Conservation (phyloP, 2,797 vertebrate species). For the Amazona ochrocephala region DNA sequence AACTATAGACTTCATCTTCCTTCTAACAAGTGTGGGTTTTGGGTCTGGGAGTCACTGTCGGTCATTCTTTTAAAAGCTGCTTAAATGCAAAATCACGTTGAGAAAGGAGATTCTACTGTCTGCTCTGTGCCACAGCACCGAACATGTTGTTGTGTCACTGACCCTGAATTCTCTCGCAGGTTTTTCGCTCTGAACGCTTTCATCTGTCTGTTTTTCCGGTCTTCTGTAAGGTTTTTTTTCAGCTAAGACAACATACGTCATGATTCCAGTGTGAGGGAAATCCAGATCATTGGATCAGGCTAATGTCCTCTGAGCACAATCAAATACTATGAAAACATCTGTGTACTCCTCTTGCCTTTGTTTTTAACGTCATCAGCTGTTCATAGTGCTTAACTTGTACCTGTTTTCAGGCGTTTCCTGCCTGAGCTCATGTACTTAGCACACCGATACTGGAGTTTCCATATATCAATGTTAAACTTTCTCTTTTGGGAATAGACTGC, state of each 20-base stretch:
- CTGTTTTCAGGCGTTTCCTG: neutral
- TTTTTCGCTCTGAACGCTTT: neutral
- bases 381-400: neutral
- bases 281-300: neutral
- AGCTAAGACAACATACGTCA: neutral
- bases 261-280: constrained; percentile 7
- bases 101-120: neutral
- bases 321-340: neutral
- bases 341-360: neutral
- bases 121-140: neutral
- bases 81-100: neutral
- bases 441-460: neutral
- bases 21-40: neutral
- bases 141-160: neutral
- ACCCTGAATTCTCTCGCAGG: neutral
- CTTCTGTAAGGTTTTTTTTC: neutral
- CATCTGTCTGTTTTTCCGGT: constrained; percentile 14
- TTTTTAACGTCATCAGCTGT: neutral
- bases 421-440: neutral
- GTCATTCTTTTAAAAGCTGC: neutral
- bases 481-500: neutral
- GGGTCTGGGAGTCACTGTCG: neutral
- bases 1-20: neutral
- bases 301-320: neutral
- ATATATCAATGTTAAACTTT: neutral